These are phyloP conservation scores for Ormyrus labotus DNA, from an alignment of 2,888 invertebrate genomes.

Conservation along the genomic window DNA sequence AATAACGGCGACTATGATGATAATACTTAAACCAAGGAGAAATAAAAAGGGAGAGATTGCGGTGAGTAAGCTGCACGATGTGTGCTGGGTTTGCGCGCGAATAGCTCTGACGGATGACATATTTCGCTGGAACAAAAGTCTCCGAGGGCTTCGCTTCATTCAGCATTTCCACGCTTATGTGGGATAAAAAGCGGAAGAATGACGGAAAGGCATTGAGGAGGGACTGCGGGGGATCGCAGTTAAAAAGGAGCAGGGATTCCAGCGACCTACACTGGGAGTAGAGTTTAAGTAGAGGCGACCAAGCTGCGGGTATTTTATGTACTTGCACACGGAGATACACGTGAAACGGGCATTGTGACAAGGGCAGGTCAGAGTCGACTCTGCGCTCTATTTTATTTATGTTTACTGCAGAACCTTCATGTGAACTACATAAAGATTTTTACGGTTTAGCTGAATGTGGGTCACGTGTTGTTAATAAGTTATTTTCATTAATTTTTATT, in stretches of 20 bases:
- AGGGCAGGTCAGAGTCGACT: neutral
- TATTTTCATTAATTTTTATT: too few species aligned
- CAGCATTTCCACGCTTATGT: neutral
- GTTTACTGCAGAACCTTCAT: too few species aligned
- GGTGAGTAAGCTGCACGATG: neutral
- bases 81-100: too few species aligned
- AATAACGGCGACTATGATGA: conserved; percentile 12
- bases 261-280: too few species aligned
- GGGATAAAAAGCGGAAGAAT: neutral
- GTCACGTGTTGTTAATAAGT: too few species aligned
- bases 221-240: neutral
- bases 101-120: conserved; percentile 13
- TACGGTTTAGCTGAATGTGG: too few species aligned
- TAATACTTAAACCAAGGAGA: conserved; percentile 8
- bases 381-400: too few species aligned
- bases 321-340: neutral
- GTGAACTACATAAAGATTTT: too few species aligned
- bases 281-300: neutral
- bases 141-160: conserved; percentile 1
- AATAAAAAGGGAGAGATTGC: neutral
- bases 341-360: neutral
- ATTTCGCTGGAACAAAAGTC: conserved; percentile 42
- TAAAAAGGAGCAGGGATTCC: too few species aligned
- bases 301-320: neutral
- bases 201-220: neutral